Evolutionary conservation across 2,113 vertebrate species (phyloP).

Genomic region (Laticauda laticaudata): DNA sequence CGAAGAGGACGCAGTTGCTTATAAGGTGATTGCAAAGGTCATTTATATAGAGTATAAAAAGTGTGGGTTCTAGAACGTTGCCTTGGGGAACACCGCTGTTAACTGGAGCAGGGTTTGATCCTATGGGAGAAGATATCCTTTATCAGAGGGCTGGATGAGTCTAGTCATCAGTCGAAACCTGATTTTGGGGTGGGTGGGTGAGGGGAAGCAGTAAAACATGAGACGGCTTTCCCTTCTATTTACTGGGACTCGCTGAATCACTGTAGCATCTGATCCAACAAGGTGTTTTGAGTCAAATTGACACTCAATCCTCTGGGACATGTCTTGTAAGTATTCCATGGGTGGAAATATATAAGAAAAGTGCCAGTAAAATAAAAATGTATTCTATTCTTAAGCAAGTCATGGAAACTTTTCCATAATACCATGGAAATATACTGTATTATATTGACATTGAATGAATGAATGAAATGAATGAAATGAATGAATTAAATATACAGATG

Average conservation of each 20-base stretch:
- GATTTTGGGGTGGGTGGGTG: neutral
- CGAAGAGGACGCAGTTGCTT: no score
- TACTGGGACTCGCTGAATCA: neutral
- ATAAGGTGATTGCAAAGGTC: no score
- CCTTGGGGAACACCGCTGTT: no score
- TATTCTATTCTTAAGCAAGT: neutral
- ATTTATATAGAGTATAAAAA: no score
- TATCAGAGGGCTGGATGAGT: neutral
- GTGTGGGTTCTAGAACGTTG: no score
- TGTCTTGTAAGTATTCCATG: neutral
- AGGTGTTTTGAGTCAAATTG: neutral
- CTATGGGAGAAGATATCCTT: neutral
- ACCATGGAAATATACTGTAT: neutral
- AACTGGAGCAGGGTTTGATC: no score
- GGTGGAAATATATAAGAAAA: neutral
- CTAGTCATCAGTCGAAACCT: neutral
- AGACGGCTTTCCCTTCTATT: neutral
- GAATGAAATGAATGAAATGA: no score
- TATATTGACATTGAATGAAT: neutral
- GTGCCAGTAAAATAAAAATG: neutral
- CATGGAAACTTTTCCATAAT: neutral
- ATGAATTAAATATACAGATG: no score
- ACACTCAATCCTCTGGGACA: neutral
- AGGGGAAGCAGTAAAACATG: neutral
- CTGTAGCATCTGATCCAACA: neutral